Percentiles rank a stretch among this genome's conserved stretches.
Conservation (phyloP, 2,113 vertebrate genomes). For the Opisthocomus hoazin region DNA sequence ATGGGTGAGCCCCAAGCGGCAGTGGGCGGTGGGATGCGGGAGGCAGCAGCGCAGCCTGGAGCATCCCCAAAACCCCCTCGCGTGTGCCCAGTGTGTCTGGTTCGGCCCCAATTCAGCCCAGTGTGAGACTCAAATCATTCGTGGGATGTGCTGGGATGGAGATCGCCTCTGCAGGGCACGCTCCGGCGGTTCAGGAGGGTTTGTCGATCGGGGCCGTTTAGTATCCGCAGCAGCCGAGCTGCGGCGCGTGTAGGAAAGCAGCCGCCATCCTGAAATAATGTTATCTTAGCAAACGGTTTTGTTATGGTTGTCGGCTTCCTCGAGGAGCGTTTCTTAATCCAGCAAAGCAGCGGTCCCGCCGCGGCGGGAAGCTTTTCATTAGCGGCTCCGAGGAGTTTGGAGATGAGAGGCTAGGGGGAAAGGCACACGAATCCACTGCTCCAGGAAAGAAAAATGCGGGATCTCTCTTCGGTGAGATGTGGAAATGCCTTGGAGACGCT, state of each 20-base stretch:
- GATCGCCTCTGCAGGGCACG: accelerated
- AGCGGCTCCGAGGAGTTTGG: not conserved
- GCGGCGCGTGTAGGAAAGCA: not conserved
- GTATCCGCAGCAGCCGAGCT: not conserved
- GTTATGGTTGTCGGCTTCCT: slow-evolving; percentile 5
- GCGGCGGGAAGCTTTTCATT: not conserved
- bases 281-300: not conserved
- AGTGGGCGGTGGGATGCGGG: not conserved
- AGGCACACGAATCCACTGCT: not conserved
- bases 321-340: not conserved
- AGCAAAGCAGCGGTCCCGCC: not conserved
- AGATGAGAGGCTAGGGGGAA: not conserved
- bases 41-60: not conserved
- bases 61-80: not conserved
- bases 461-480: not conserved
- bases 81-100: accelerated
- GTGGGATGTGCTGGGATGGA: accelerated
- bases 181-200: not conserved
- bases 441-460: not conserved
- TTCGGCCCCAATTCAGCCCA: accelerated
- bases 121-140: accelerated
- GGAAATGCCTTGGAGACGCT: not conserved
- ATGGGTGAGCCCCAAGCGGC: not conserved
- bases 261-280: not conserved
- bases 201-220: accelerated